Conservation (phyloP, 2,113 vertebrate species). For the Pardalotus punctatus region DNA sequence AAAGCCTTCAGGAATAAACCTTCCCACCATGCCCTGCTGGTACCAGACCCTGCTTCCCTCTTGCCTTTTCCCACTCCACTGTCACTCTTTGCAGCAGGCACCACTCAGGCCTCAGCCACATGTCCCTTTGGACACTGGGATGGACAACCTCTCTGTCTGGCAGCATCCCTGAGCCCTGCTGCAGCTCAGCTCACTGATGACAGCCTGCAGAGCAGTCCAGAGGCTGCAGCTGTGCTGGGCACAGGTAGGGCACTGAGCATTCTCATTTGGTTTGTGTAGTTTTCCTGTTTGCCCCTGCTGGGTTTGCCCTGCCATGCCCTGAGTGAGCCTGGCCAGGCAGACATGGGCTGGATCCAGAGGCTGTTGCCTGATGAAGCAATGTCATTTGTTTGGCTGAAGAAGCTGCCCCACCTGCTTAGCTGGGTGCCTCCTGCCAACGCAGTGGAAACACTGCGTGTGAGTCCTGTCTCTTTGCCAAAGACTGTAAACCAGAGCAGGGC, state of each 20-base stretch:
- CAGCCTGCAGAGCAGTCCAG: neutral
- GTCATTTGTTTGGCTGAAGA: neutral
- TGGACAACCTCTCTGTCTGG: rapidly evolving
- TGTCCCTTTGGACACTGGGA: neutral
- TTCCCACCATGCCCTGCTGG: rapidly evolving
- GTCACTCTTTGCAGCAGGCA: neutral
- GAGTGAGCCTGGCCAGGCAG: neutral
- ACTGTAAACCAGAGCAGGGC: rapidly evolving
- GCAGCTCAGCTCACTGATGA: rapidly evolving
- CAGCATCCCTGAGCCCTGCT: neutral
- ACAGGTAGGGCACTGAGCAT: neutral
- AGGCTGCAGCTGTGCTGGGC: neutral
- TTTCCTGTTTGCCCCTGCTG: neutral
- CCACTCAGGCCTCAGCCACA: neutral
- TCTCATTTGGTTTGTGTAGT: rapidly evolving
- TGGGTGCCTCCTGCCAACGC: neutral
- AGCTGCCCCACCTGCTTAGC: neutral
- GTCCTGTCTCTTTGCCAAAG: neutral
- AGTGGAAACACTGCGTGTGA: rapidly evolving
- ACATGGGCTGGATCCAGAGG: neutral
- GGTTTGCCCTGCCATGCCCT: neutral
- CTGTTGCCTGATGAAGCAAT: neutral
- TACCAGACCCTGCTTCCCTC: neutral
- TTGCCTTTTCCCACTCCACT: neutral
- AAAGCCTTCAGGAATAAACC: neutral